A percentile compares a stretch with the other conserved stretches of the same genome.
Conservation (phyloP, 2,888 invertebrate species). For the Lysandra coridon region DNA sequence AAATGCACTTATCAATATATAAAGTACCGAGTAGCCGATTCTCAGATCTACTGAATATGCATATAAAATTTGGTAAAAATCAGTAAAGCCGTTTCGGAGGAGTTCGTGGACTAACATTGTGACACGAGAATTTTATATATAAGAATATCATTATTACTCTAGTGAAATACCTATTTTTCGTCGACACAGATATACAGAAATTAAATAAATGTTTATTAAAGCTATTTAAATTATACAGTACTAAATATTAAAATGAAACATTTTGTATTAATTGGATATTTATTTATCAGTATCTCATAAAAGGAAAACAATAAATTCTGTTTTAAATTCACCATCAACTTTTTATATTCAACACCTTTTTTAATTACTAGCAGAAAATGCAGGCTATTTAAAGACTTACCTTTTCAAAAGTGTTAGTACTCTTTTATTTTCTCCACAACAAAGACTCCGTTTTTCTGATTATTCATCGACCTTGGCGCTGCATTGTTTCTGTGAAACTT, state of each 20-base stretch:
- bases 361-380: background rate
- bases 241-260: background rate
- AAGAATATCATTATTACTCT: no score
- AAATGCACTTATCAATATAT: no score
- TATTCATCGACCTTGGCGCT: background rate
- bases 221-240: no score
- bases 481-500: constrained; percentile 2
- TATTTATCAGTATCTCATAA: background rate
- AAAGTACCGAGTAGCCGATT: no score
- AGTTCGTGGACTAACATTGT: no score
- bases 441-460: background rate
- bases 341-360: background rate
- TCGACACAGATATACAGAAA: no score
- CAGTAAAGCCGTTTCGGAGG: no score
- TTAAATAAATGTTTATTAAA: no score
- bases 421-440: constrained; percentile 9
- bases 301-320: background rate
- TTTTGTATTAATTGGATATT: background rate
- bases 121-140: no score
- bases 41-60: no score
- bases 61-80: no score
- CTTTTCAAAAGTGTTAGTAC: constrained; percentile 3
- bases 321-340: background rate
- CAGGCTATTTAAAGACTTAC: constrained; percentile 10
- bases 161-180: no score